A percentile compares a stretch with the other conserved stretches of the same genome.
Evolutionary conservation across 2,888 invertebrate species (phyloP).

Genomic region (Clostera curtula): DNA sequence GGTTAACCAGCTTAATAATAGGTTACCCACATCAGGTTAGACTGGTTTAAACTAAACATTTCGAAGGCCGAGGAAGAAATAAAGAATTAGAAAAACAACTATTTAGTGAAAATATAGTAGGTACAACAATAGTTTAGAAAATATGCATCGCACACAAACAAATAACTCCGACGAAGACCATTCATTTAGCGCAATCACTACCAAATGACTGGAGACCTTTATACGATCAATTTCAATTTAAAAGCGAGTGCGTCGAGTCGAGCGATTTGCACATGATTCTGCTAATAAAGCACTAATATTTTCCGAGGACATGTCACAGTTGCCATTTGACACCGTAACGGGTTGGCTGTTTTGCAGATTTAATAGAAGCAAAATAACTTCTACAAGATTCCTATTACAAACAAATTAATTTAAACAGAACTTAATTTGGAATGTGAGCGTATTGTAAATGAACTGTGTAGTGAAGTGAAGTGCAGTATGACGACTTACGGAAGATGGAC

Average conservation of each 20-base stretch:
- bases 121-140: conserved; percentile 20
- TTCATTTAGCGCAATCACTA: conserved; percentile 59
- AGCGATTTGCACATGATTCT: conserved; percentile 64
- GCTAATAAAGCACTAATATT: conserved; percentile 70
- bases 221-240: conserved; percentile 65
- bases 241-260: conserved; percentile 28
- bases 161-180: conserved; percentile 50
- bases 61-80: too few species aligned
- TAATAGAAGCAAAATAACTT: too few species aligned
- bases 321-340: too few species aligned
- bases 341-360: too few species aligned
- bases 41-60: too few species aligned
- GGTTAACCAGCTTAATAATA: too few species aligned
- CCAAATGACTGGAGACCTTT: conserved; percentile 53
- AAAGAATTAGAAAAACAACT: too few species aligned
- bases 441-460: conserved; percentile 1
- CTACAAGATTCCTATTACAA: too few species aligned
- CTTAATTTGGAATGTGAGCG: conserved; percentile 12
- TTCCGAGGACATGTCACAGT: conserved; percentile 42
- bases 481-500: conserved; percentile 57
- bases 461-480: conserved; percentile 31
- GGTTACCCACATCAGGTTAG: too few species aligned
- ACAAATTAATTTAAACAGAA: conserved; percentile 5
- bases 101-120: conserved; percentile 19
- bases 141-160: conserved; percentile 34